Conservation (phyloP, 1,140 invertebrate genomes). For the Plectus sambesii region DNA sequence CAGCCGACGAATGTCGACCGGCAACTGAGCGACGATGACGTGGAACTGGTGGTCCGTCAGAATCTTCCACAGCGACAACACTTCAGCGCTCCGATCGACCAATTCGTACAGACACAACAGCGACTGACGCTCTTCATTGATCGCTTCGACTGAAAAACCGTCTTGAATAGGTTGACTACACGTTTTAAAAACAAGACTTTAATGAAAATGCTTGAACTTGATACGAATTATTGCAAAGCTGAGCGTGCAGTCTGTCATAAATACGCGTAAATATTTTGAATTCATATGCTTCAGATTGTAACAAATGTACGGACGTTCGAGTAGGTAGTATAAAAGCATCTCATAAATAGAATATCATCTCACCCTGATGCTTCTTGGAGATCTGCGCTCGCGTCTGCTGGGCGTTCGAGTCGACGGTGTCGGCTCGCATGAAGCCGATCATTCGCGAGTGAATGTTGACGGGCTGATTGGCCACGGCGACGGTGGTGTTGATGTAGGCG, state of each 20-base stretch:
- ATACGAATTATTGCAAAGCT: too few species aligned
- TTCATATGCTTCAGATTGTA: too few species aligned
- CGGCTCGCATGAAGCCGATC: neutral
- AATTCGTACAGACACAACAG: constrained; percentile 64
- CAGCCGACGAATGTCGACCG: constrained; percentile 58
- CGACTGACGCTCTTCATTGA: constrained; percentile 56
- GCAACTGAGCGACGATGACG: constrained; percentile 53
- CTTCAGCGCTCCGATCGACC: constrained; percentile 69
- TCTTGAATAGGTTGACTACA: too few species aligned
- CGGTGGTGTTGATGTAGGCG: constrained; percentile 2
- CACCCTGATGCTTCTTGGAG: constrained; percentile 20
- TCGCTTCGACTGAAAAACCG: constrained; percentile 12
- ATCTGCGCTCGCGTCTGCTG: constrained; percentile 11
- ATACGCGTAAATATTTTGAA: too few species aligned
- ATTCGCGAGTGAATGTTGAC: too few species aligned
- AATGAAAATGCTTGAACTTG: too few species aligned
- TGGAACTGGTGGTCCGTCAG: constrained; percentile 83
- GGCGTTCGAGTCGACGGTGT: neutral
- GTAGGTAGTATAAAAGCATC: too few species aligned
- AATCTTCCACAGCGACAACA: constrained; percentile 82
- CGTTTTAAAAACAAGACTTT: too few species aligned
- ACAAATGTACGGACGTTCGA: too few species aligned
- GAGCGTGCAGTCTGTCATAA: too few species aligned
- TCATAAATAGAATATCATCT: constrained; percentile 21
- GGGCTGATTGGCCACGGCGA: too few species aligned